A percentile compares a stretch with the other conserved stretches of the same genome.
Evolutionary conservation across 92 coral and sea anemone genomes (phyloP).

Genomic region (Pocillopora meandrina): DNA sequence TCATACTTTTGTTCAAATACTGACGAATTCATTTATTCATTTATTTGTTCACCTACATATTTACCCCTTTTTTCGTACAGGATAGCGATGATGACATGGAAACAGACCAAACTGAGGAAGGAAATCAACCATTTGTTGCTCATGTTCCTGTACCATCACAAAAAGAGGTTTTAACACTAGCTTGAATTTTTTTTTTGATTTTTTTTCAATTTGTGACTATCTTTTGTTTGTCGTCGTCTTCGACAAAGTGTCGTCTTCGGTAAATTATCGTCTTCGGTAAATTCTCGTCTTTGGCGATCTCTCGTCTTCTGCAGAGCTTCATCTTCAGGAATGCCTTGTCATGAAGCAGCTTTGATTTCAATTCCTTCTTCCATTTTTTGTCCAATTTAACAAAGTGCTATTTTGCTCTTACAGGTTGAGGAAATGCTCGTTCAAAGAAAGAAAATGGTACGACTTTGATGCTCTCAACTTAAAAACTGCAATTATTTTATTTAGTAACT

Average conservation of each 20-base stretch:
- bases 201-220: no score
- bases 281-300: no score
- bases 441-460: constrained; percentile 74
- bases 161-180: constrained; percentile 73
- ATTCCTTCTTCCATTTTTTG: neutral
- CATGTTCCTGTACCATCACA: constrained; percentile 99
- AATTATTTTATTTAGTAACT: neutral
- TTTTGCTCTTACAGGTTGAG: constrained; percentile 68
- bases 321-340: no score
- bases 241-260: no score
- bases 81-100: constrained; percentile 86
- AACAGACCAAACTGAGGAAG: constrained; percentile 75
- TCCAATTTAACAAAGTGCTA: neutral
- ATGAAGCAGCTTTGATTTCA: no score
- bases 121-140: constrained; percentile 79
- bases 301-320: no score
- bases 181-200: neutral
- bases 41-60: neutral
- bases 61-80: constrained; percentile 28
- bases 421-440: constrained; percentile 95
- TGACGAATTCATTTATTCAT: no score
- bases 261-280: no score
- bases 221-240: no score
- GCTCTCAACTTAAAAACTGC: neutral
- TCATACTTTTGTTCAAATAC: no score